Conservation (phyloP, 2,888 invertebrate species). For the Apodemia zela region DNA sequence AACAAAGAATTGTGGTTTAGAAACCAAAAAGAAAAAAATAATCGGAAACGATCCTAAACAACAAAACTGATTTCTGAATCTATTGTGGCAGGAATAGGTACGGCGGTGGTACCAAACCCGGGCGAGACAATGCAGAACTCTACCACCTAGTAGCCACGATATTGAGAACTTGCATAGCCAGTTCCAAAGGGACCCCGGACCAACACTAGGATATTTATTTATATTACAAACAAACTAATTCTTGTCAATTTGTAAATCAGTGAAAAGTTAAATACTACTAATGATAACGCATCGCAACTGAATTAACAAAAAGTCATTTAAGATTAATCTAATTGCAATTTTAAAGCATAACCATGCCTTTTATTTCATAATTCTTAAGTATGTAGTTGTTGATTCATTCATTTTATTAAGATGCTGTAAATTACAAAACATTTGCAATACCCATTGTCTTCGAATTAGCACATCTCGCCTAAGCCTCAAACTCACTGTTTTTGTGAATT, state of each 20-base stretch:
- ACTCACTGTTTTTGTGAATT: conserved; percentile 42
- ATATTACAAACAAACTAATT: too few relatives aligned
- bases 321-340: conserved; percentile 2
- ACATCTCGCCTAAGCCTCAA: conserved; percentile 53
- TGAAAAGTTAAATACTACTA: background rate
- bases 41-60: too few relatives aligned
- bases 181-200: too few relatives aligned
- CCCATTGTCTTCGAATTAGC: conserved; percentile 62
- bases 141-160: too few relatives aligned
- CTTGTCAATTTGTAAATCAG: background rate
- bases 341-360: background rate
- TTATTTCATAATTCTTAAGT: background rate
- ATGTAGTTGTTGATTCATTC: background rate
- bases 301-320: conserved; percentile 7
- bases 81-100: too few relatives aligned
- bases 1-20: too few relatives aligned
- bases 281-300: background rate
- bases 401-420: conserved; percentile 18
- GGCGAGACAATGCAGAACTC: too few relatives aligned
- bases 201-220: too few relatives aligned
- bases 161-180: too few relatives aligned
- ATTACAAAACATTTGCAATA: conserved; percentile 33
- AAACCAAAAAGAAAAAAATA: too few relatives aligned
- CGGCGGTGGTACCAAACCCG: too few relatives aligned
- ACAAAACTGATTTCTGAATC: too few relatives aligned